A percentile compares a stretch with the other conserved stretches of the same genome.
phyloP scores from a whole-genome alignment of 2,797 vertebrate genomes.

The Phalanger gymnotis region DNA sequence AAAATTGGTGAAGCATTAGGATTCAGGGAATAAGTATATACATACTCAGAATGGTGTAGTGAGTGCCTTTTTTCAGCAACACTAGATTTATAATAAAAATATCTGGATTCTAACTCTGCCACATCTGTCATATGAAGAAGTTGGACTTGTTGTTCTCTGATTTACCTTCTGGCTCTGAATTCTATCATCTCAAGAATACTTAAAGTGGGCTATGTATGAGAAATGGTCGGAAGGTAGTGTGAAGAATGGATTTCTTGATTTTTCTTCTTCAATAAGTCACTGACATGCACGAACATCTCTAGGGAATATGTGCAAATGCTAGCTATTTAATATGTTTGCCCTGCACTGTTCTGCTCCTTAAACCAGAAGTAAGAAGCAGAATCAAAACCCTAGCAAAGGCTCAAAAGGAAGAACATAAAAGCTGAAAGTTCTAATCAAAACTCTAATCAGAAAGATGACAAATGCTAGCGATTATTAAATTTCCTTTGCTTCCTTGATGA shows the following conservation, averaged over 20 bases:
- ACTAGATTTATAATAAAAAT: not conserved
- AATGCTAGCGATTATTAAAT: slow-evolving; percentile 97
- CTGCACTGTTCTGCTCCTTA: slow-evolving; percentile 65
- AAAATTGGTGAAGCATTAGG: not conserved
- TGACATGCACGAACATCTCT: slow-evolving; percentile 10
- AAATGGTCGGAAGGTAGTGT: not conserved
- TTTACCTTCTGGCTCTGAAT: not conserved
- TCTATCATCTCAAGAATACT: not conserved
- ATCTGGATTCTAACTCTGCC: not conserved
- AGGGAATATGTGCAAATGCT: slow-evolving; percentile 16
- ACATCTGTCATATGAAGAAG: not conserved
- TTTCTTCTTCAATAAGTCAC: not conserved
- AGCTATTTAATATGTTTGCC: slow-evolving; percentile 57
- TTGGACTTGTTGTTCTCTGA: not conserved
- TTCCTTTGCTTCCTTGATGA: slow-evolving; percentile 96
- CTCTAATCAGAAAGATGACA: slow-evolving; percentile 98
- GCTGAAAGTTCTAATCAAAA: slow-evolving; percentile 99
- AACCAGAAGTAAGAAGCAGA: slow-evolving; percentile 66
- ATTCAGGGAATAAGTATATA: not conserved
- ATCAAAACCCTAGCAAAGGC: slow-evolving; percentile 80
- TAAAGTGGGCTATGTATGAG: not conserved
- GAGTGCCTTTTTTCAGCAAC: not conserved
- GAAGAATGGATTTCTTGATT: slow-evolving; percentile 20
- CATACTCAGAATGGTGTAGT: not conserved
- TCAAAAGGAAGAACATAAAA: slow-evolving; percentile 91